Evolutionary conservation across 2,797 vertebrate genomes (phyloP).

Genomic region (Macropus fuliginosus): DNA sequence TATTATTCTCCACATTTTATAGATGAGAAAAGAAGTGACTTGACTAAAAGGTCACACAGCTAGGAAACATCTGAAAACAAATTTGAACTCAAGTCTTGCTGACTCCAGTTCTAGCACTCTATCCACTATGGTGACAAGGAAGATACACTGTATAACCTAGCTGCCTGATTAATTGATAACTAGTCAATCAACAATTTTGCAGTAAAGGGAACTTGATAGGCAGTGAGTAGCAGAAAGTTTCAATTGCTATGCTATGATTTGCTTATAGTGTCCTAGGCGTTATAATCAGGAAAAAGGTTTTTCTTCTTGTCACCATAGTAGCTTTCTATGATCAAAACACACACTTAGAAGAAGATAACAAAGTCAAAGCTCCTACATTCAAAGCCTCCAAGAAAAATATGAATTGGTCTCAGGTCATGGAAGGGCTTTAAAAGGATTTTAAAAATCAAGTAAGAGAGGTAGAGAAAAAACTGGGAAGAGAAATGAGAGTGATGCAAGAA

Average conservation of each 20-base stretch:
- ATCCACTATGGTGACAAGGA: too few relatives aligned
- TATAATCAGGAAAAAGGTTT: background rate
- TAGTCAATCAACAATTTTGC: background rate
- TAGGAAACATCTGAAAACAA: background rate
- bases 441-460: too few relatives aligned
- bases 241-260: background rate
- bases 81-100: background rate
- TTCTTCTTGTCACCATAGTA: too few relatives aligned
- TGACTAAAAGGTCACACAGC: background rate
- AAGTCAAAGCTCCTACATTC: too few relatives aligned
- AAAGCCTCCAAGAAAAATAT: too few relatives aligned
- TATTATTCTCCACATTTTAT: background rate
- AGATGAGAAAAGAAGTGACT: background rate
- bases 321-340: too few relatives aligned
- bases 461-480: too few relatives aligned
- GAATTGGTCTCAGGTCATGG: too few relatives aligned
- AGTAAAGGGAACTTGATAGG: background rate
- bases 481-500: too few relatives aligned
- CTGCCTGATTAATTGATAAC: background rate
- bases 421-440: too few relatives aligned
- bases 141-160: background rate
- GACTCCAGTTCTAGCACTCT: background rate
- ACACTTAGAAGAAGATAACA: too few relatives aligned
- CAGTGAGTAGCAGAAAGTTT: background rate
- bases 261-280: background rate